Evolutionary conservation across 2,888 invertebrate species (phyloP), one percentile per base, ranked within the genome.

Genomic region (Abrostola tripartita): DNA sequence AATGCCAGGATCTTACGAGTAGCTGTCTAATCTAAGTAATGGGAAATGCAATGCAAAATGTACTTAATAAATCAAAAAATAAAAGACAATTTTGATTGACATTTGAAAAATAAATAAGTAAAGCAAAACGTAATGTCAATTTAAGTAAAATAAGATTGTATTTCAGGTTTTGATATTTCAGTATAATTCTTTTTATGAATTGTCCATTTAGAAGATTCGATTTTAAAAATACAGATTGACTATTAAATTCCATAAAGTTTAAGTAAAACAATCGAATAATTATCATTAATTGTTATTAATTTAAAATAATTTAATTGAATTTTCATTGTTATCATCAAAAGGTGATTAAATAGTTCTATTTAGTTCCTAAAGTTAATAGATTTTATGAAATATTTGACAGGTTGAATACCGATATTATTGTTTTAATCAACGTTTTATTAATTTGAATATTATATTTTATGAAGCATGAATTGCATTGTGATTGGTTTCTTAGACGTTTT

Each of bases 351-450:
- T 24, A 12, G 14, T 12, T 7, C 52, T 38, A 37, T 50, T 6
- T 40, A 36, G 57, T 58, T 55, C 38, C 7, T 5, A 42, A 50
- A n/a, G 40, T 35, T 50, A 60, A 71, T 71, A 55, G 55, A 65
- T 58, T 72, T 24, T 36, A 61, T 72, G 37, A 76, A 58, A 50
- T 72, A 71, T 76, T 53, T 64, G 65, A 71, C 71, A 65, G 40
- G 14, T 41, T 49, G 59, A 60, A 8, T n/a, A 55, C n/a, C 47
- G 1, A 37, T 37, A 10, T 37, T 52, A 24, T 44, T 52, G 35
- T 2, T 0, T 38, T 24, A 37, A 60, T 12, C 8, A 52, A 61
- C 57, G 52, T 60, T 63, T 75, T 54, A 11, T 5, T 14, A 37
- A 76, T 72, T 58, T 37, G 36, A 52, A 40, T 44, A 8, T 8